These are phyloP conservation scores for Nemopilema nomurai DNA, from an alignment of 30 jellyfish, hydroid and myxozoan species.

Conservation along the genomic window DNA sequence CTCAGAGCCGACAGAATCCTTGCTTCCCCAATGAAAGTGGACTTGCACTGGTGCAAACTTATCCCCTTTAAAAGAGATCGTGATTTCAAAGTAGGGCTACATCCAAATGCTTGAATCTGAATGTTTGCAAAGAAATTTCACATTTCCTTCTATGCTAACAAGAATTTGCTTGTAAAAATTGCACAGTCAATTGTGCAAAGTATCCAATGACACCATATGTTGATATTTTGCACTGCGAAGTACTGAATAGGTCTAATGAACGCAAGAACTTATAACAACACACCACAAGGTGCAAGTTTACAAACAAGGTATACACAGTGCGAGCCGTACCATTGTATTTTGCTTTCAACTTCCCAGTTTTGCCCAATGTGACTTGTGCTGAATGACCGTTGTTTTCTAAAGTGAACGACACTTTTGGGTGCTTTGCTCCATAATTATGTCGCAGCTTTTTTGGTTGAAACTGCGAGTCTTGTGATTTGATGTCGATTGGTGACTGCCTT, in stretches of 20 bases:
- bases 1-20: conserved; percentile 52
- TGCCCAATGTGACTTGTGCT: conserved; percentile 45
- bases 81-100: too few species aligned
- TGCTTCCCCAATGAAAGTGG: conserved; percentile 77
- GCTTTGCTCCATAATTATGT: conserved; percentile 3
- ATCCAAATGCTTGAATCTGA: too few species aligned
- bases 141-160: too few species aligned
- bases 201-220: too few species aligned
- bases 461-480: not conserved
- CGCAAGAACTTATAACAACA: too few species aligned
- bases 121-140: too few species aligned
- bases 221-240: not conserved
- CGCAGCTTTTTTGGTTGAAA: not conserved
- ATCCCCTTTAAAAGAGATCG: conserved; percentile 18
- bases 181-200: too few species aligned
- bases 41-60: conserved; percentile 33
- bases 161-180: too few species aligned
- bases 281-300: too few species aligned
- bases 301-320: too few species aligned
- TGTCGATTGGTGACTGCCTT: conserved; percentile 60
- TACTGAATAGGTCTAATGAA: not conserved
- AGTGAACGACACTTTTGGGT: conserved; percentile 6
- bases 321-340: conserved; percentile 32
- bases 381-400: conserved; percentile 69
- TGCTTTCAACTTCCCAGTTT: not conserved